Evolutionary conservation across 2,797 vertebrate species (phyloP), one percentile per base, ranked within the genome.

Genomic region (Cynodonichthys magdalenae): DNA sequence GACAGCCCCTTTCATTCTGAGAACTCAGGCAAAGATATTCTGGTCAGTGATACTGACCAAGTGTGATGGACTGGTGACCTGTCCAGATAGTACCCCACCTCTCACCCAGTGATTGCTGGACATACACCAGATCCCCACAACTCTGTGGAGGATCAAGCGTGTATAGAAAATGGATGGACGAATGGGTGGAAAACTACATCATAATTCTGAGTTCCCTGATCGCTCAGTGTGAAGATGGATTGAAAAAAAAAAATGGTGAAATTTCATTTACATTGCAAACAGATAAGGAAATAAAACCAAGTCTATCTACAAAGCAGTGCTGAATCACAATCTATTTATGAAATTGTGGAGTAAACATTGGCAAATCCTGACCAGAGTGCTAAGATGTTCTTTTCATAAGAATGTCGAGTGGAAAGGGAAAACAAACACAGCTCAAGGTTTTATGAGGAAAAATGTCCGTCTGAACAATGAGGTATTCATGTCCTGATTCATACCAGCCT

Each of bases 391-490:
- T 46, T n/a, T 46, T 48, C 19, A 18, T 83, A 48, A 68, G 76
- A 75, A 74, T 47, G 75, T 19, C 19, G 75, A 81, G 82, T 66
- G 76, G 77, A 50, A 11, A 50, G 80, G 41, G 28, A 87, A 89
- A 83, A 78, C 83, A 90, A 93, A 91, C 87, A 89, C 73, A 74
- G 73, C 71, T 77, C 66, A 2, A 58, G 80, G 57, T 78, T 80
- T 92, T 89, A 87, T 84, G 83, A 92, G 83, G 86, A 90, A 65
- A 91, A 88, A 90, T 63, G 80, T 88, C 84, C 63, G 57, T 50
- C 62, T 77, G 88, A 92, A 94, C 92, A 94, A 93, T 87, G 88
- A 87, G 77, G 82, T 83, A 92, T 93, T 94, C 91, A 92, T 92
- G 76, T 67, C 42, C 70, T 74, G 88, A 90, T 89, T 92, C 89